Evolutionary conservation across 2,888 invertebrate species (phyloP).

Genomic region (Belgica antarctica): DNA sequence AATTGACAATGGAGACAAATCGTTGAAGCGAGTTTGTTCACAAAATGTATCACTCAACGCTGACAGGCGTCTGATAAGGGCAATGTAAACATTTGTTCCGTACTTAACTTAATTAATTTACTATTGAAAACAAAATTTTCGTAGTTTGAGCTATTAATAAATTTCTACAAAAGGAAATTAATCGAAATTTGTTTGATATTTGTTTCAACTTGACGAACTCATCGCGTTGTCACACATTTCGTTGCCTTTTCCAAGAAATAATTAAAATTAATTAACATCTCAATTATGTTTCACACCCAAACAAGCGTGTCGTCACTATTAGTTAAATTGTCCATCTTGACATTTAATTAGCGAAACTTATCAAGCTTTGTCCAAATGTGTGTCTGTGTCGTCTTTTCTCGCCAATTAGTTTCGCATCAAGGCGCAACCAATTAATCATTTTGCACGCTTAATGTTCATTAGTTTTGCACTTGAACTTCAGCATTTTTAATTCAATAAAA

Average conservation of each 20-base stretch:
- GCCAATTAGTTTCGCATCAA: constrained; percentile 21
- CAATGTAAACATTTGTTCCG: too few species aligned
- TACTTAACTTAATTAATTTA: too few species aligned
- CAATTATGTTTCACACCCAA: not conserved
- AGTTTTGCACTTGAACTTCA: constrained; percentile 37
- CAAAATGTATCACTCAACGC: too few species aligned
- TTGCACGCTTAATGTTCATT: not conserved
- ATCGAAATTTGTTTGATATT: not conserved
- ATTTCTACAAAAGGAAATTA: too few species aligned
- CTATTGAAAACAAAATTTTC: too few species aligned
- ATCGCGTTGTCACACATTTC: not conserved
- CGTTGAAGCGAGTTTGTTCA: too few species aligned
- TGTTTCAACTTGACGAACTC: too few species aligned
- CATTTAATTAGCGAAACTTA: constrained; percentile 7
- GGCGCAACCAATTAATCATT: constrained; percentile 31
- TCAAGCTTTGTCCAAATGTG: not conserved
- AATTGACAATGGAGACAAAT: not conserved
- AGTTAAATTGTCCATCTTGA: constrained; percentile 9
- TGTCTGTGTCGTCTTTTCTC: constrained; percentile 10
- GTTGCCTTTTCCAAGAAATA: not conserved
- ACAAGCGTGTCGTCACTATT: not conserved
- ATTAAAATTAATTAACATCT: constrained; percentile 27
- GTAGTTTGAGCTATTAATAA: too few species aligned
- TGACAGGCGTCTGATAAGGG: too few species aligned
- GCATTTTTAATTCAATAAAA: constrained; percentile 10